Percentiles rank a stretch among this genome's conserved stretches.
phyloP scores from a whole-genome alignment of 2,888 invertebrate species.

The Elysia crispata region DNA sequence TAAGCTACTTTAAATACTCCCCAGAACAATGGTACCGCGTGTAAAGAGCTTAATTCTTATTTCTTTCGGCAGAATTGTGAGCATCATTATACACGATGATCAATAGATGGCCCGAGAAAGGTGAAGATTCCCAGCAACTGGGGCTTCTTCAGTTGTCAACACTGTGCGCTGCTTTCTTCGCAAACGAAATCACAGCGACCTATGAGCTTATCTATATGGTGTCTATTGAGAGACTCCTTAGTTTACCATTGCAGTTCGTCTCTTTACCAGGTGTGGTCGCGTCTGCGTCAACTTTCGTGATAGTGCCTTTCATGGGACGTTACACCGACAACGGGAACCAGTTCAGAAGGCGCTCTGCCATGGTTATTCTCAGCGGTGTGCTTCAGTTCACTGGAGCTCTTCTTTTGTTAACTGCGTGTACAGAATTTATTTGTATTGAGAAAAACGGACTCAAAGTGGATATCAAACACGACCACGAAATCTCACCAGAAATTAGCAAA shows the following conservation, averaged over 20 bases:
- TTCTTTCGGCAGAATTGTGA: no score
- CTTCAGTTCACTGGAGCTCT: neutral
- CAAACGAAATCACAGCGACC: neutral
- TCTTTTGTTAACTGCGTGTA: neutral
- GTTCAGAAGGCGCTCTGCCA: neutral
- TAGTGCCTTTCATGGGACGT: neutral
- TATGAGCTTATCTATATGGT: conserved; percentile 29
- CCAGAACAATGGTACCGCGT: no score
- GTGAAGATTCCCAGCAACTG: no score
- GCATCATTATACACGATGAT: no score
- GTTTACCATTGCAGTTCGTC: conserved; percentile 1
- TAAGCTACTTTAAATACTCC: no score
- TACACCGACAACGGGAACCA: neutral
- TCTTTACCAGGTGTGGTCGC: conserved; percentile 15
- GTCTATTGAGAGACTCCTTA: neutral
- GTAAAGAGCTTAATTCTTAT: no score
- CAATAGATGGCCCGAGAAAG: no score
- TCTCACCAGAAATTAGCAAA: no score
- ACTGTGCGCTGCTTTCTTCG: conserved; percentile 12
- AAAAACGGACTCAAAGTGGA: no score
- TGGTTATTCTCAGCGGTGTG: neutral
- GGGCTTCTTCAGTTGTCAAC: no score
- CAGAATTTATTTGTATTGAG: no score
- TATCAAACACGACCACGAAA: neutral
- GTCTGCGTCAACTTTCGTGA: neutral